phyloP scores from a whole-genome alignment of 2,113 vertebrate species.

The Nanorana parkeri region DNA sequence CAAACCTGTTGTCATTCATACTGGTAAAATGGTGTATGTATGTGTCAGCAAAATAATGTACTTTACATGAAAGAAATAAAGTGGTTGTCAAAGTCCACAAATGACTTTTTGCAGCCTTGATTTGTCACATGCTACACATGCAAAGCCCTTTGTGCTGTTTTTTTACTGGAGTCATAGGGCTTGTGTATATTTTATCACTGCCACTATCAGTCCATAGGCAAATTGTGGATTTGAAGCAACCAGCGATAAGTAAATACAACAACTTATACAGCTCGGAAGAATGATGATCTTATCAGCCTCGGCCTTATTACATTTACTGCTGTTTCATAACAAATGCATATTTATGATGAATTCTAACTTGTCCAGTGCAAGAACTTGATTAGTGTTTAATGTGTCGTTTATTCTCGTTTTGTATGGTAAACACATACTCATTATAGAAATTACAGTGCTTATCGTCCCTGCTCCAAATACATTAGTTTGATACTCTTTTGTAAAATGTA shows the following conservation, averaged over 20 bases:
- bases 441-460: conserved; percentile 44
- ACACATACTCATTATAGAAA: conserved; percentile 56
- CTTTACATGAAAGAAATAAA: conserved; percentile 48
- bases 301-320: conserved; percentile 41
- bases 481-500: conserved; percentile 29
- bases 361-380: conserved; percentile 46
- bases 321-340: conserved; percentile 51
- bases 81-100: conserved; percentile 36
- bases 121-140: conserved; percentile 13
- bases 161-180: conserved; percentile 15
- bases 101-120: conserved; percentile 49
- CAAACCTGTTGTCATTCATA: conserved; percentile 41
- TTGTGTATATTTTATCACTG: conserved; percentile 16
- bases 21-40: conserved; percentile 28
- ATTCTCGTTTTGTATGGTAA: conserved; percentile 47
- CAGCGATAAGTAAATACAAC: conserved; percentile 24
- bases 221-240: conserved; percentile 27
- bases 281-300: conserved; percentile 11
- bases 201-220: neutral
- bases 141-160: conserved; percentile 2
- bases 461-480: conserved; percentile 47
- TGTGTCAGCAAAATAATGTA: conserved; percentile 49
- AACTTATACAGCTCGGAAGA: conserved; percentile 6
- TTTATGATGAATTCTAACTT: conserved; percentile 50
- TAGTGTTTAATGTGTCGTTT: conserved; percentile 55